phyloP scores from a whole-genome alignment of 2,888 invertebrate species.

The Mimumesa dahlbomi region DNA sequence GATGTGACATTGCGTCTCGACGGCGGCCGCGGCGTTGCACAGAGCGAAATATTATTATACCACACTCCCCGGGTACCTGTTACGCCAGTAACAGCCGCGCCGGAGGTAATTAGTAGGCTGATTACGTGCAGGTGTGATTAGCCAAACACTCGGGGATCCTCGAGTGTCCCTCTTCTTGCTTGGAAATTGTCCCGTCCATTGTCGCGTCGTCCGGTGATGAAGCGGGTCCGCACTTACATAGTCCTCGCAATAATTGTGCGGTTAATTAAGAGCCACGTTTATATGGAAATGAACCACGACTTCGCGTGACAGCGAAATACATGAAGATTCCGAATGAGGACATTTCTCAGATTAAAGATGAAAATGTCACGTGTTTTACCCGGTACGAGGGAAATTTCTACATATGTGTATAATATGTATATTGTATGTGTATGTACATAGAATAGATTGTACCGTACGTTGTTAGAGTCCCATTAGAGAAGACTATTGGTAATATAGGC shows the following conservation, averaged over 20 bases:
- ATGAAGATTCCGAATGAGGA: no score
- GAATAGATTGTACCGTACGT: not conserved
- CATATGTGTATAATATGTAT: no score
- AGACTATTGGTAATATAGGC: slow-evolving; percentile 2
- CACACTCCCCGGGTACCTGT: slow-evolving; percentile 24
- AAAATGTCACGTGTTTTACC: no score
- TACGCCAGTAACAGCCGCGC: slow-evolving; percentile 36
- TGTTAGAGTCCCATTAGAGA: not conserved
- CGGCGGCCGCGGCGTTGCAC: slow-evolving; percentile 7
- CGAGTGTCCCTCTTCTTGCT: slow-evolving; percentile 9
- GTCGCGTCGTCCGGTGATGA: not conserved
- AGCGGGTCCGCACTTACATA: no score
- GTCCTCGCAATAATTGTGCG: no score
- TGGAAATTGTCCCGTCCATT: slow-evolving; percentile 11
- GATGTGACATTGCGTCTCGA: slow-evolving; percentile 37
- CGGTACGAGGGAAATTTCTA: no score
- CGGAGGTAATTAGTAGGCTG: slow-evolving; percentile 53
- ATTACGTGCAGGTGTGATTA: slow-evolving; percentile 46
- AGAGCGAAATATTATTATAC: slow-evolving; percentile 38
- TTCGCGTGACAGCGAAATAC: no score
- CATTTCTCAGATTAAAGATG: no score
- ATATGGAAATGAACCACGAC: no score
- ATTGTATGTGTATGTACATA: no score
- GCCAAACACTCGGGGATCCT: slow-evolving; percentile 10
- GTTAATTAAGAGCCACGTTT: no score